These are phyloP conservation scores for Illadopsis cleaveri DNA, from an alignment of 2,113 vertebrate genomes.

Conservation along the genomic window DNA sequence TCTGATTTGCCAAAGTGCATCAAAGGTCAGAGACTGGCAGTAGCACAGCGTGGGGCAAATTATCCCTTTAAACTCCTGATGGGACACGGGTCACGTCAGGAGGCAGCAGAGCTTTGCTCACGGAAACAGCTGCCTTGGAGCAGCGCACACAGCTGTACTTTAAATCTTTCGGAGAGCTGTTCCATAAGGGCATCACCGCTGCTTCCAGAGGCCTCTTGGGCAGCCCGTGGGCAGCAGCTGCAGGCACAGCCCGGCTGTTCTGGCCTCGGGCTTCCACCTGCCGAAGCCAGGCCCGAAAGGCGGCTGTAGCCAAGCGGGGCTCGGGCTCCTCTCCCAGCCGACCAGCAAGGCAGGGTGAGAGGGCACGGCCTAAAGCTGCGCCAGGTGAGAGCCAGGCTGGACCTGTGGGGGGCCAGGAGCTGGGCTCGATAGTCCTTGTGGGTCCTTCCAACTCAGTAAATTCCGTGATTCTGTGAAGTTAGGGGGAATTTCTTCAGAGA, in stretches of 20 bases:
- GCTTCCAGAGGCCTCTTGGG: accelerated
- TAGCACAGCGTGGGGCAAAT: background rate
- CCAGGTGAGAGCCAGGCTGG: accelerated
- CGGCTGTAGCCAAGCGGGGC: background rate
- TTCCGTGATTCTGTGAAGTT: background rate
- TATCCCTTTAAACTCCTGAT: background rate
- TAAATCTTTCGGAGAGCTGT: accelerated
- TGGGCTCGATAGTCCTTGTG: background rate
- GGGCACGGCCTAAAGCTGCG: background rate
- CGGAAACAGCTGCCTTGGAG: accelerated
- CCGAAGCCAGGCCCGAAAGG: background rate
- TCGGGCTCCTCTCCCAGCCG: too few species aligned
- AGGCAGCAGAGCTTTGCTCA: background rate
- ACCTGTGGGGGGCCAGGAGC: accelerated
- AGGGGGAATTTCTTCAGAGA: too few species aligned
- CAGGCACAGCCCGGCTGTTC: background rate
- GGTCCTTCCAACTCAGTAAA: too few species aligned
- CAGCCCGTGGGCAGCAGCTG: background rate
- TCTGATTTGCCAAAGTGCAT: background rate
- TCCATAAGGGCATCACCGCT: accelerated
- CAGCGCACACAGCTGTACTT: accelerated
- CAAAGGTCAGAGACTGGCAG: background rate
- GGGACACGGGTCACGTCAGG: background rate
- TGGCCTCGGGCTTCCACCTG: background rate
- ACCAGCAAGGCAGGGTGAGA: background rate